These are phyloP conservation scores for Podotricha telesiphe DNA, from an alignment of 2,888 invertebrate species.

Conservation along the genomic window DNA sequence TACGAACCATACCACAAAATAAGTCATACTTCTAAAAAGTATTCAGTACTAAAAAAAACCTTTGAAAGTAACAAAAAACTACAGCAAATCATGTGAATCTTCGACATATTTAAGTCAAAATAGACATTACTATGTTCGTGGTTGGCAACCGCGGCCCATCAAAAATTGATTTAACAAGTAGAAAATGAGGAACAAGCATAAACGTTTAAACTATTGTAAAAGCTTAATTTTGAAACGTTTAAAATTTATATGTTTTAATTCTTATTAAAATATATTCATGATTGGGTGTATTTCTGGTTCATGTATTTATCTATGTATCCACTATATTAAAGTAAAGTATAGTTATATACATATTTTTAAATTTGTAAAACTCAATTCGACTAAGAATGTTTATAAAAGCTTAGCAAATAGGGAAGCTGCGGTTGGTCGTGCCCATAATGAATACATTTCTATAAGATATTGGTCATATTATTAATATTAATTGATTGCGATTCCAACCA, in stretches of 20 bases:
- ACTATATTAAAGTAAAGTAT: no score
- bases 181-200: not conserved
- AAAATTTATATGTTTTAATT: no score
- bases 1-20: no score
- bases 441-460: conserved; percentile 6
- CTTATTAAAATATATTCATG: no score
- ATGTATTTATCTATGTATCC: no score
- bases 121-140: no score
- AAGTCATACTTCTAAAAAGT: no score
- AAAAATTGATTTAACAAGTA: conserved; percentile 8
- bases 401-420: conserved; percentile 8
- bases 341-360: no score
- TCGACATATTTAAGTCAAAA: not conserved
- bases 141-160: not conserved
- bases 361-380: no score
- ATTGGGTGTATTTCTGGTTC: no score
- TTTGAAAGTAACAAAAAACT: not conserved
- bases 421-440: conserved; percentile 1
- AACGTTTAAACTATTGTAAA: no score
- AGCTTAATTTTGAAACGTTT: not conserved
- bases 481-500: conserved; percentile 1
- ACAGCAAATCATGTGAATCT: not conserved
- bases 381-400: not conserved
- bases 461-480: conserved; percentile 25
- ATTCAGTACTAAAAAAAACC: no score